Evolutionary conservation across 2,888 invertebrate species (phyloP).

Genomic region (Geophilus truncorum): DNA sequence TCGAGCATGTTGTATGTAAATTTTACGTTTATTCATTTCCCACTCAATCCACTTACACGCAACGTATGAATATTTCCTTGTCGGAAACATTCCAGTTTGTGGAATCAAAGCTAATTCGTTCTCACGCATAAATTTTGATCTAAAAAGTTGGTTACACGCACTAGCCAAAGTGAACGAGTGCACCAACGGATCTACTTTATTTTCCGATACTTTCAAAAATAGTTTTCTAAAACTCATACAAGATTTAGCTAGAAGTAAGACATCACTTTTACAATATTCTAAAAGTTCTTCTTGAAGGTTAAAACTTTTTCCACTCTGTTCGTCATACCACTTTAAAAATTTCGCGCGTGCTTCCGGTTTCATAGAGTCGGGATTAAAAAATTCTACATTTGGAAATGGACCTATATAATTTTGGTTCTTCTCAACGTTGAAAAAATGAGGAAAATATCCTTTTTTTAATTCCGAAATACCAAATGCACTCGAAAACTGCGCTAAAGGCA

Average conservation of each 20-base stretch:
- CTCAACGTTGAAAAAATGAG: neutral
- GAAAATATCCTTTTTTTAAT: neutral
- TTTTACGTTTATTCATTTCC: neutral
- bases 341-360: neutral
- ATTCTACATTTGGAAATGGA: neutral
- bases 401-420: neutral
- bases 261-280: neutral
- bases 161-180: neutral
- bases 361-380: neutral
- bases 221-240: neutral
- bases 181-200: neutral
- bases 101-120: neutral
- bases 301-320: neutral
- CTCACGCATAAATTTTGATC: neutral
- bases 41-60: neutral
- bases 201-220: neutral
- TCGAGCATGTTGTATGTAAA: neutral
- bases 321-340: neutral
- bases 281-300: neutral
- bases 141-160: neutral
- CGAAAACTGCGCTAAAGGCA: neutral
- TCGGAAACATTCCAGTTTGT: neutral
- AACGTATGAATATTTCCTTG: neutral
- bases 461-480: neutral
- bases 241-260: neutral